Evolutionary conservation across 2,797 vertebrate genomes (phyloP).

Genomic region (Rhinophrynus dorsalis): DNA sequence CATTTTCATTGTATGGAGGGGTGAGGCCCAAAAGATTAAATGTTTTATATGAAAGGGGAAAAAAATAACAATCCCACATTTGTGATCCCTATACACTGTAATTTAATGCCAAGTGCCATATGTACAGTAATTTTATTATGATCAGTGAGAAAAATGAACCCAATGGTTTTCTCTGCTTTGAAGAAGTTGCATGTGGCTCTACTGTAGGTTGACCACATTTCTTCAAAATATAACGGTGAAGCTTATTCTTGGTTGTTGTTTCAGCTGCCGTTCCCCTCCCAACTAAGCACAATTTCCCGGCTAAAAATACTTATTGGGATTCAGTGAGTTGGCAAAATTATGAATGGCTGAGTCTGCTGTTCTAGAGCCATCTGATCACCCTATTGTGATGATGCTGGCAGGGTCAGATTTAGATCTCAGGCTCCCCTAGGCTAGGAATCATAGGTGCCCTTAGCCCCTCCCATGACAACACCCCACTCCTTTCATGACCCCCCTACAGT

Average conservation of each 20-base stretch:
- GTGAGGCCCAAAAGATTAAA: neutral
- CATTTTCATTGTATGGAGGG: neutral
- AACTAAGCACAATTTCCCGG: slow-evolving; percentile 11
- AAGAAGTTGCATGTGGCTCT: slow-evolving; percentile 26
- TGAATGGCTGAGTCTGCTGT: neutral
- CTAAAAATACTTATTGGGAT: slow-evolving; percentile 33
- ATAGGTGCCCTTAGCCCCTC: too few relatives aligned
- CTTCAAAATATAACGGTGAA: slow-evolving; percentile 32
- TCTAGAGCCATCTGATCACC: neutral
- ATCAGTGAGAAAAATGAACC: slow-evolving; percentile 32
- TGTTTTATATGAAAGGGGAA: neutral
- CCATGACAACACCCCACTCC: too few relatives aligned
- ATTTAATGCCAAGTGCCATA: slow-evolving; percentile 24
- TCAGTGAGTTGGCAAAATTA: neutral
- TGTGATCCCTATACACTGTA: neutral
- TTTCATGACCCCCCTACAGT: too few relatives aligned
- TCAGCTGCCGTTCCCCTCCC: slow-evolving; percentile 22
- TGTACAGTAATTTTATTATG: neutral
- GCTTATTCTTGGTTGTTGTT: slow-evolving; percentile 38
- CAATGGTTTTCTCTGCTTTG: slow-evolving; percentile 31
- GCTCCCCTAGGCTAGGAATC: too few relatives aligned
- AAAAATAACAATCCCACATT: neutral
- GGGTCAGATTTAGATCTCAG: too few relatives aligned
- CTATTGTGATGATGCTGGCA: too few relatives aligned
- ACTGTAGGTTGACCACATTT: slow-evolving; percentile 34